phyloP scores from a whole-genome alignment of 2,888 invertebrate species.

The Trichogramma evanescens region DNA sequence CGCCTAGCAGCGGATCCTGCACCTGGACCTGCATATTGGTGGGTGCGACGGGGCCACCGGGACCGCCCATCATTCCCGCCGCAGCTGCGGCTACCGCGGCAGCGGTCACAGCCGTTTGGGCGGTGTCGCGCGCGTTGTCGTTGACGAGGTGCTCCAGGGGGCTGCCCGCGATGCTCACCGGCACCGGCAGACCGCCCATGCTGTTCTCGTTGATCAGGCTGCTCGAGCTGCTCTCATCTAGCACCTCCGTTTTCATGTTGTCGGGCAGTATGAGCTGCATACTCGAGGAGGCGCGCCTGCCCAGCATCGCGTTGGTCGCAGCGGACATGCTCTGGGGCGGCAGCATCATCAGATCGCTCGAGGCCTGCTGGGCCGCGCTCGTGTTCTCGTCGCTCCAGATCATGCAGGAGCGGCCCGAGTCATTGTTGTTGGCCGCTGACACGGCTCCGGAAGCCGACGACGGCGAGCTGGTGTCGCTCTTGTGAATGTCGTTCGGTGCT shows the following conservation, averaged over 20 bases:
- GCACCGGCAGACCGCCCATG: constrained; percentile 39
- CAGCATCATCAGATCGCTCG: constrained; percentile 60
- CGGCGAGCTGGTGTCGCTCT: constrained; percentile 5
- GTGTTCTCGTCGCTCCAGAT: constrained; percentile 33
- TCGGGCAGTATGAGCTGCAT: constrained; percentile 54
- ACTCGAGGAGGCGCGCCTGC: constrained; percentile 57
- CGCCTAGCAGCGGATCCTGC: constrained; percentile 39
- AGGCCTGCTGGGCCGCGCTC: constrained; percentile 27
- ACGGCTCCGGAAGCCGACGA: constrained; percentile 23
- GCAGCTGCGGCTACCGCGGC: neutral
- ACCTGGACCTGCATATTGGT: constrained; percentile 31
- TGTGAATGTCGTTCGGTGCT: neutral
- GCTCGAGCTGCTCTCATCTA: constrained; percentile 68
- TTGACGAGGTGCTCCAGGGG: constrained; percentile 44
- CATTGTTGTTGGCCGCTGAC: constrained; percentile 39
- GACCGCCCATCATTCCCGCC: too few species aligned
- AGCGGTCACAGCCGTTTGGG: constrained; percentile 1
- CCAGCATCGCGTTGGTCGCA: constrained; percentile 48
- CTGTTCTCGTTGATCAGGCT: constrained; percentile 50
- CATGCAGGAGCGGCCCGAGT: constrained; percentile 35
- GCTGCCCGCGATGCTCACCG: constrained; percentile 35
- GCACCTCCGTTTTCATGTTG: constrained; percentile 53
- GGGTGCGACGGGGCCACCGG: neutral
- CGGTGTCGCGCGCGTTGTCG: constrained; percentile 46
- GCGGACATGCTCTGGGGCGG: constrained; percentile 56